Conservation (phyloP, 2,888 invertebrate genomes). For the Pachydiplax longipennis region DNA sequence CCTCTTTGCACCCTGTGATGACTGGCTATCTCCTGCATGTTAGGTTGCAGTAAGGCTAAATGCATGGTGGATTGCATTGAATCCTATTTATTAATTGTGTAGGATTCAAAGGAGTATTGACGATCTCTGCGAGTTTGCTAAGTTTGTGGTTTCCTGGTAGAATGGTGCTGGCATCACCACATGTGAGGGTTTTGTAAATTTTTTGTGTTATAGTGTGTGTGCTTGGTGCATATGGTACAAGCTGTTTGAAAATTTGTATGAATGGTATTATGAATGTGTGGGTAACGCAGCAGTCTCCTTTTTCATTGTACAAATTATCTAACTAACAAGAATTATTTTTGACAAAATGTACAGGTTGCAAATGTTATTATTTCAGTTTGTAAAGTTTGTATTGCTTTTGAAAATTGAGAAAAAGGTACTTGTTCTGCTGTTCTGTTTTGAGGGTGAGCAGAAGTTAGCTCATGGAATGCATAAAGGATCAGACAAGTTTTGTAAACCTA, state of each 20-base stretch:
- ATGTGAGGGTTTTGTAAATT: slow-evolving; percentile 34
- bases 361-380: slow-evolving; percentile 38
- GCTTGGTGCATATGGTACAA: not conserved
- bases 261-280: slow-evolving; percentile 2
- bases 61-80: not conserved
- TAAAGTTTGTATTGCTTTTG: slow-evolving; percentile 41
- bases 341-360: slow-evolving; percentile 41
- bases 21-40: slow-evolving; percentile 19
- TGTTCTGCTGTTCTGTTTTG: slow-evolving; percentile 38
- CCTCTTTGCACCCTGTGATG: slow-evolving; percentile 19
- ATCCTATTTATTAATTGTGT: not conserved
- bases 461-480: not conserved
- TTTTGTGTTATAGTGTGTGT: slow-evolving; percentile 30
- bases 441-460: slow-evolving; percentile 26
- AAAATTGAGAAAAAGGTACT: slow-evolving; percentile 17
- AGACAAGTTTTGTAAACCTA: slow-evolving; percentile 22
- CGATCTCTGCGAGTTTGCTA: slow-evolving; percentile 34
- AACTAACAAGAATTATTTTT: slow-evolving; percentile 40
- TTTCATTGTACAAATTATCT: slow-evolving; percentile 43
- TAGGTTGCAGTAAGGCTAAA: slow-evolving; percentile 1
- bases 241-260: slow-evolving; percentile 5
- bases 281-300: slow-evolving; percentile 33
- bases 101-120: not conserved
- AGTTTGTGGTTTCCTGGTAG: slow-evolving; percentile 39
- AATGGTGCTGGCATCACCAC: slow-evolving; percentile 41